Percentiles rank a stretch among this genome's conserved stretches.
Evolutionary conservation across 2,888 invertebrate species (phyloP).

Genomic region (Nowickia ferox): DNA sequence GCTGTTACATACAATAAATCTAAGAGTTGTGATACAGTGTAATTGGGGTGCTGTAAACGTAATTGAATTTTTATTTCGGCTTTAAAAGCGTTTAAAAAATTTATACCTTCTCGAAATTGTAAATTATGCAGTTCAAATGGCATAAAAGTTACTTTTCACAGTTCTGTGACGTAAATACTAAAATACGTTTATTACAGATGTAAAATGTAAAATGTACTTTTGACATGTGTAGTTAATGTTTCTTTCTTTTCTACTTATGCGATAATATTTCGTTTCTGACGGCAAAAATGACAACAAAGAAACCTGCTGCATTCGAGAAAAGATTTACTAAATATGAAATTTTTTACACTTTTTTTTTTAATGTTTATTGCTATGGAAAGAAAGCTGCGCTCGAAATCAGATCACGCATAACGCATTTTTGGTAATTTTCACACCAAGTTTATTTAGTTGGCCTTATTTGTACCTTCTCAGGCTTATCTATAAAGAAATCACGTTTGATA

Average conservation of each 20-base stretch:
- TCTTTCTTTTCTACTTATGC: conserved; percentile 1
- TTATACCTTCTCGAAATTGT: not conserved
- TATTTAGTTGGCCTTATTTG: not conserved
- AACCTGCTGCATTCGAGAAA: not conserved
- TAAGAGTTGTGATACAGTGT: not conserved
- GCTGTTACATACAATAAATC: no score
- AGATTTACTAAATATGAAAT: not conserved
- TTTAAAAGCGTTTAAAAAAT: not conserved
- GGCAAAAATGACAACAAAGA: not conserved
- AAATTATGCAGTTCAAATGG: conserved; percentile 1
- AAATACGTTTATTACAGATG: not conserved
- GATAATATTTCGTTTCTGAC: conserved; percentile 4
- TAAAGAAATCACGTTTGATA: conserved; percentile 66
- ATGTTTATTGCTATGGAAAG: not conserved
- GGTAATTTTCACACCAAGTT: not conserved
- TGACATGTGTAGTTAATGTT: not conserved
- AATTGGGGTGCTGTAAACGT: not conserved
- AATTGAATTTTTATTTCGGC: not conserved
- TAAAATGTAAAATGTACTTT: not conserved
- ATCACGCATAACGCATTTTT: conserved; percentile 29
- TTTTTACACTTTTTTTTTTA: not conserved
- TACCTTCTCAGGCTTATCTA: conserved; percentile 39
- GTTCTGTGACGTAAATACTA: not conserved
- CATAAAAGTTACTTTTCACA: not conserved
- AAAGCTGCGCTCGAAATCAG: conserved; percentile 1